A percentile compares a stretch with the other conserved stretches of the same genome.
phyloP scores from a whole-genome alignment of 2,797 vertebrate species.

The Catostomus latipinnis region DNA sequence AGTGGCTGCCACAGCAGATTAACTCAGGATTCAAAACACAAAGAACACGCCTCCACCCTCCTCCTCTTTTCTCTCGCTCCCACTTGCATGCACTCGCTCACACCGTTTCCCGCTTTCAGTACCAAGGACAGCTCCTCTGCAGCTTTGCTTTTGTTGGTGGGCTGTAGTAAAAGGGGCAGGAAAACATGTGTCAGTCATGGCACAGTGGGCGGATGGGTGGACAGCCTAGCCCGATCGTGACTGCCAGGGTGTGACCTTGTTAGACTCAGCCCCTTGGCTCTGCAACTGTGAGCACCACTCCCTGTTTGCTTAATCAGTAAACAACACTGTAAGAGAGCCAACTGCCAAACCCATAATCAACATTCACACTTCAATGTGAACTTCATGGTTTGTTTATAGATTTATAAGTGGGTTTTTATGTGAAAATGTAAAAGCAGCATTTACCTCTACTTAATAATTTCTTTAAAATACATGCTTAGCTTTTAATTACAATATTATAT shows the following conservation, averaged over 20 bases:
- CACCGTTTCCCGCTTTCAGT: conserved; percentile 72
- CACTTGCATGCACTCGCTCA: conserved; percentile 66
- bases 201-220: conserved; percentile 58
- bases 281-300: conserved; percentile 48
- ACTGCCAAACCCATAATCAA: conserved; percentile 51
- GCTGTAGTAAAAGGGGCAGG: conserved; percentile 52
- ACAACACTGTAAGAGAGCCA: conserved; percentile 66
- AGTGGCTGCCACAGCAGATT: conserved; percentile 87
- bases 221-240: conserved; percentile 70
- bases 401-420: not conserved
- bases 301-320: conserved; percentile 69
- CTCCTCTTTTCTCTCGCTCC: conserved; percentile 69
- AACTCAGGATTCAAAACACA: conserved; percentile 89
- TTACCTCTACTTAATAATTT: not conserved
- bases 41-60: conserved; percentile 85
- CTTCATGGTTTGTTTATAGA: not conserved
- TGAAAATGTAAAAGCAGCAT: not conserved
- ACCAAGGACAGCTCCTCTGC: conserved; percentile 77
- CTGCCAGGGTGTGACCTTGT: conserved; percentile 83
- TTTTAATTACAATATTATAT: too few relatives aligned
- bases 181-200: conserved; percentile 45
- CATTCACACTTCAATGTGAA: not conserved
- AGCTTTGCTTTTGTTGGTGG: conserved; percentile 49
- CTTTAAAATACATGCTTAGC: too few relatives aligned
- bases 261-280: conserved; percentile 68